Conservation (phyloP, 2,888 invertebrate genomes). For the Oithona nana region DNA sequence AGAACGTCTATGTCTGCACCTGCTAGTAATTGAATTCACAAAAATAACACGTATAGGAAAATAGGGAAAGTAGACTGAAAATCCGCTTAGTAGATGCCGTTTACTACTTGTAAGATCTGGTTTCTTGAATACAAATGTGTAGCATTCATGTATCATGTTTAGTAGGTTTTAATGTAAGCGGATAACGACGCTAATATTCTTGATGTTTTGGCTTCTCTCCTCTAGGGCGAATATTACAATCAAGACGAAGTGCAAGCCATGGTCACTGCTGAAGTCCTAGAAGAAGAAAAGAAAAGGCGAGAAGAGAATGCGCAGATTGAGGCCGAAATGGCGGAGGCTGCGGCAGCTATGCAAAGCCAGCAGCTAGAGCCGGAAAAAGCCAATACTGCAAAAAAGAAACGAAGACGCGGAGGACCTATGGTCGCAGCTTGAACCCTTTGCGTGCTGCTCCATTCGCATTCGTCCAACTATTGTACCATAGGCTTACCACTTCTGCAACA, state of each 20-base stretch:
- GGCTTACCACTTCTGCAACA: no score
- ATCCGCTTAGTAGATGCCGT: no score
- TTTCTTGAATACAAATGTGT: no score
- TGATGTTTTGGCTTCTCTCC: not conserved
- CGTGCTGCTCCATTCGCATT: no score
- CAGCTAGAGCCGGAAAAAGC: not conserved
- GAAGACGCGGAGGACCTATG: not conserved
- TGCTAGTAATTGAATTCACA: no score
- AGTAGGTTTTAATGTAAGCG: not conserved
- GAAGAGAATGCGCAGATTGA: slow-evolving; percentile 6
- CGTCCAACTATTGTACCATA: no score
- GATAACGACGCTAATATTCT: not conserved
- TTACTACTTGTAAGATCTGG: no score
- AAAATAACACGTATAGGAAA: no score
- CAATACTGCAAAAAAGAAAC: not conserved
- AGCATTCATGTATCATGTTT: not conserved
- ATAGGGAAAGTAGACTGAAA: no score
- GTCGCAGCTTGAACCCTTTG: not conserved
- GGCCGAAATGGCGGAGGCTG: not conserved
- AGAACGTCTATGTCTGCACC: no score
- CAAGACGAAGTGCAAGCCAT: slow-evolving; percentile 17
- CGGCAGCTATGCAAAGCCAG: not conserved
- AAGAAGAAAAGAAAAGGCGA: slow-evolving; percentile 11
- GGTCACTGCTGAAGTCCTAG: slow-evolving; percentile 15
- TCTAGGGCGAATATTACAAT: slow-evolving; percentile 17